phyloP scores from a whole-genome alignment of 2,113 vertebrate genomes.

The Pelodiscus sinensis region DNA sequence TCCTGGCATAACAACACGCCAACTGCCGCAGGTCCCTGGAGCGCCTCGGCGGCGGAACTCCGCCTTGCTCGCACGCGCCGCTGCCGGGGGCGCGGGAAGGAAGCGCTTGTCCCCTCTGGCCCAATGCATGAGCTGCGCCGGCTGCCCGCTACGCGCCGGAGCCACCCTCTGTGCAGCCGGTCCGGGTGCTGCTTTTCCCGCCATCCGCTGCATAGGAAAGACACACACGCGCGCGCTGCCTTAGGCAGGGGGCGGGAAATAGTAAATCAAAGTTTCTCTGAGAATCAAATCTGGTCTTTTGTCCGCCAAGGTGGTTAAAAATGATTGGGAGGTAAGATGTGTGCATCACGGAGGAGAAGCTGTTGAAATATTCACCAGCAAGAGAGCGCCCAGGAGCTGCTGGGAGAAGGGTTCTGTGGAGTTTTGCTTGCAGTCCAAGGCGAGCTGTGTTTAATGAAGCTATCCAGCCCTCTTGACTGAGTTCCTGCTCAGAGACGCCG shows the following conservation, averaged over 20 bases:
- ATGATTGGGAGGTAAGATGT: background rate
- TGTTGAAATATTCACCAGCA: constrained; percentile 7
- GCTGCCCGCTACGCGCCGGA: background rate
- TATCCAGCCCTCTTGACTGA: background rate
- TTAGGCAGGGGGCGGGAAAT: background rate
- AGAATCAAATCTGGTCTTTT: background rate
- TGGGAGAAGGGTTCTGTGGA: background rate
- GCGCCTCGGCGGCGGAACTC: no score
- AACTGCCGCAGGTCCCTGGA: no score
- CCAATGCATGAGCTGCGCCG: background rate
- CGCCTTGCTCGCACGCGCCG: background rate
- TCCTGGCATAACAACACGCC: background rate
- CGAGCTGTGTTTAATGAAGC: background rate
- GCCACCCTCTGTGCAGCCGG: background rate
- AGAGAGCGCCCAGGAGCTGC: background rate
- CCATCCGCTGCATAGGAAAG: background rate
- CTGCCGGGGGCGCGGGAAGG: background rate
- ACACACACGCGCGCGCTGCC: background rate
- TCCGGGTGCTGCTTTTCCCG: background rate
- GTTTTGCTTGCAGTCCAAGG: background rate
- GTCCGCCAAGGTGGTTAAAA: background rate
- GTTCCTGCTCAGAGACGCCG: background rate
- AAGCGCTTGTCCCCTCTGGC: background rate
- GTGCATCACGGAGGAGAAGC: background rate
- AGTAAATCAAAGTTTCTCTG: background rate